Base-by-base conservation (phyloP, 2,113 vertebrate species). In the Sinocyclocheilus grahami region DNA sequence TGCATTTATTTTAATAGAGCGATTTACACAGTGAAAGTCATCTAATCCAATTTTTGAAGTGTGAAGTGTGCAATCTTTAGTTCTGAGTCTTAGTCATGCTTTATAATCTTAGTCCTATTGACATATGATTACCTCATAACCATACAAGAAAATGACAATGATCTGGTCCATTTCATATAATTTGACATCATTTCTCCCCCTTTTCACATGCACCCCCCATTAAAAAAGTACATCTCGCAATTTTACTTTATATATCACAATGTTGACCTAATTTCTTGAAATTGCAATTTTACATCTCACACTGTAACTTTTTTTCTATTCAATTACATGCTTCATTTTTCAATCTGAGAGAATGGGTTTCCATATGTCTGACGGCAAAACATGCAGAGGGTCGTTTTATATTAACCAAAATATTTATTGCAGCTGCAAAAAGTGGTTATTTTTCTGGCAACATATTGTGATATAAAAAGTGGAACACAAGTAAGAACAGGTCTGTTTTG, bases 401-500 rank as follows among this genome's bases (percentile, higher is more conserved):
- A 22, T 78, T 69, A 82, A 67, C 48, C 33, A 51, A 88, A 84
- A 86, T 82, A 77, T 88, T 81, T 74, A 87, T 86, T 87, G 83
- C 79, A 42, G 71, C 69, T 60, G 75, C 82, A 89, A 85, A 83
- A 89, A 90, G 87, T 85, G 72, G 87, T 86, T 89, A 85, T 90
- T 83, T 89, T 85, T 88, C 76, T 91, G 87, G 86, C 86, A 86
- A 85, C 63, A 81, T 24, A 37, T 87, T 86, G 81, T 84, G 53
- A 87, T 85, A 65, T 83, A 71, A 85, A 60, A 86, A 27, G 78
- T 82, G 80, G 46, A 82, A 85, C 76, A 69, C 42, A 76, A 67
- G 81, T 87, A 87, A 87, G 24, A 62, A 85, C 46, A 55, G 67
- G 84, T 71, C 69, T 90, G 86, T 89, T 90, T 91, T 90, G 79